phyloP scores from a whole-genome alignment of 2,113 vertebrate genomes.

The Dromas ardeola region DNA sequence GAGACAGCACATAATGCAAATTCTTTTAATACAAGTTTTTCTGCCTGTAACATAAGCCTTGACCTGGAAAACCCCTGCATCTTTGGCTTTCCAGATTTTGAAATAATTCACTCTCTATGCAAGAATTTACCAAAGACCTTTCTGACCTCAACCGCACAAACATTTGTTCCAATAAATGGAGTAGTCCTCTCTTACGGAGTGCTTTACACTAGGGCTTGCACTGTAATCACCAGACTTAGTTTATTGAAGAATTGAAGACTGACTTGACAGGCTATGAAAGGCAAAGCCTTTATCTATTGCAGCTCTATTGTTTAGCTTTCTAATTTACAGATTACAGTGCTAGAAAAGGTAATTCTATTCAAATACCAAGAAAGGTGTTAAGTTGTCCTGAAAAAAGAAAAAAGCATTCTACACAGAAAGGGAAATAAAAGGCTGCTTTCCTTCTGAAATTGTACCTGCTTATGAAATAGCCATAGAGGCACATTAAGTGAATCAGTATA shows the following conservation, averaged over 20 bases:
- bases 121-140: background rate
- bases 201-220: background rate
- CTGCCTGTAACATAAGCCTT: background rate
- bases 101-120: slow-evolving; percentile 8
- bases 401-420: background rate
- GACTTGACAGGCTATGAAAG: slow-evolving; percentile 1
- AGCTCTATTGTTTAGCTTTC: slow-evolving; percentile 27
- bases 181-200: background rate
- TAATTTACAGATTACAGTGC: slow-evolving; percentile 34
- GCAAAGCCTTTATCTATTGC: background rate
- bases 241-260: background rate
- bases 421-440: background rate
- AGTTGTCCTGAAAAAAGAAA: slow-evolving; percentile 8
- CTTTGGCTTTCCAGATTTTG: background rate
- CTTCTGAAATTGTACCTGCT: slow-evolving; percentile 43
- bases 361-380: slow-evolving; percentile 36
- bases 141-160: background rate
- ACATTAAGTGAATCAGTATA: slow-evolving; percentile 51
- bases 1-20: background rate
- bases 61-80: background rate
- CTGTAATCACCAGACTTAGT: background rate
- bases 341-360: slow-evolving; percentile 44
- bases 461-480: slow-evolving; percentile 22
- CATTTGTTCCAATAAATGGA: slow-evolving; percentile 9
- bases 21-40: background rate